Evolutionary conservation across 37 sponge, comb jelly and placozoan genomes (phyloP), one percentile per base, ranked within the genome.

Genomic region (Halisarca cf. caerulea): DNA sequence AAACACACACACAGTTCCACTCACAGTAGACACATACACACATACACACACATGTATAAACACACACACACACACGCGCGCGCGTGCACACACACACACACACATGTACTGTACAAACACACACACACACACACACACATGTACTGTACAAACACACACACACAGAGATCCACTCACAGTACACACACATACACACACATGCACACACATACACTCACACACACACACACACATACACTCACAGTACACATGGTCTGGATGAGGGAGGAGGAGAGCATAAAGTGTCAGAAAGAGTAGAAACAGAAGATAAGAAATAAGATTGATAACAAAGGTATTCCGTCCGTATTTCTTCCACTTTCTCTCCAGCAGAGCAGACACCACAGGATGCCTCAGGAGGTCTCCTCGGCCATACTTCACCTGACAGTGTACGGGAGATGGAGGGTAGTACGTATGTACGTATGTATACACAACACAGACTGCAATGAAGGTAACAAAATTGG

Each of bases 311-410:
- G 93, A 58, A 55, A 88, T 4, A 43, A 99, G 85, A 80, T 96
- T 96, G 58, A 59, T 59, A 78, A 82, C 84, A 90, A 91, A 99
- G 71, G 95, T 70, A 28, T 55, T 44, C 32, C 91, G 93, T 17
- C 94, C 97, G 55, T 86, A 96, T 6, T 43, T 68, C 27, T 42
- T 82, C 99, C 99, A 99, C 89, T 95, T 94, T 74, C 86, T 72
- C 66, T 85, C 40, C 41, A 99, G 89, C 64, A 62, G 64, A 7
- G 30, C 30, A 62, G 64, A n/a, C 64, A 62, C 64, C 30, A 62
- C 64, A 4, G 64, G 64, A 62, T 62, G 64, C n/a, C 30, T 62
- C 64, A 62, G 15, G 18, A 62, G 64, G 9, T 62, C 64, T 20
- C 30, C 25, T n/a, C 30, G 64, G 6, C 15, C 15, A 23, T 62